Evolutionary conservation across 1,140 invertebrate genomes (phyloP).

Genomic region (Zaprionus ghesquierei): DNA sequence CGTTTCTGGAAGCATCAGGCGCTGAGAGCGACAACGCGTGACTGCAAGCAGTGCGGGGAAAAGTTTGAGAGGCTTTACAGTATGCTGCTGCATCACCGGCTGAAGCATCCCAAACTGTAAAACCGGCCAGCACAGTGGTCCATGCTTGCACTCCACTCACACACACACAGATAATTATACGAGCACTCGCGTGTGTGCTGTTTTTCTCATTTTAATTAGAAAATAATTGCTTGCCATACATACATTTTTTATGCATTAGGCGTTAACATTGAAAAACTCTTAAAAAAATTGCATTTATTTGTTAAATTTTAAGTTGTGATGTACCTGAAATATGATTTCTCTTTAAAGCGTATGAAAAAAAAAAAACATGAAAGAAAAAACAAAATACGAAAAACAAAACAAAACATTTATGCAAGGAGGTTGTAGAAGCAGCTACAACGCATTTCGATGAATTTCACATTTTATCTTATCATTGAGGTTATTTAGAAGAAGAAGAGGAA

Average conservation of each 20-base stretch:
- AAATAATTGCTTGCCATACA: slow-evolving; percentile 70
- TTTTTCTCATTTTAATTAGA: slow-evolving; percentile 43
- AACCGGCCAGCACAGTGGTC: background rate
- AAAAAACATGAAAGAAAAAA: slow-evolving; percentile 41
- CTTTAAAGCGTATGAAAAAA: slow-evolving; percentile 60
- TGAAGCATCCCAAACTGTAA: slow-evolving; percentile 34
- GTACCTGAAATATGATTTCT: slow-evolving; percentile 83
- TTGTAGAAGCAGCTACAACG: slow-evolving; percentile 19
- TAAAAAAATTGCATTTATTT: slow-evolving; percentile 67
- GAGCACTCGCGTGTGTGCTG: background rate
- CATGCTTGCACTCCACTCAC: background rate
- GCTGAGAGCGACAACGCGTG: background rate
- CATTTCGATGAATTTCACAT: slow-evolving; percentile 44
- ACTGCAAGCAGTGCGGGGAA: slow-evolving; percentile 46
- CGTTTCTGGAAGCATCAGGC: slow-evolving; percentile 82
- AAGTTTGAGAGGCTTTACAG: slow-evolving; percentile 59
- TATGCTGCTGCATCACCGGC: slow-evolving; percentile 42
- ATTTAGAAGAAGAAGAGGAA: slow-evolving; percentile 28
- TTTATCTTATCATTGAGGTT: slow-evolving; percentile 55
- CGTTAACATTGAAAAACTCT: slow-evolving; percentile 54
- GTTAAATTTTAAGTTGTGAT: slow-evolving; percentile 82
- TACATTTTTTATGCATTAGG: slow-evolving; percentile 54
- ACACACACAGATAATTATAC: too few species aligned
- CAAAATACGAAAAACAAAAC: slow-evolving; percentile 9
- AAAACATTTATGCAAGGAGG: slow-evolving; percentile 9